Evolutionary conservation across 2,797 vertebrate genomes (phyloP).

Genomic region (Remorina albescens): DNA sequence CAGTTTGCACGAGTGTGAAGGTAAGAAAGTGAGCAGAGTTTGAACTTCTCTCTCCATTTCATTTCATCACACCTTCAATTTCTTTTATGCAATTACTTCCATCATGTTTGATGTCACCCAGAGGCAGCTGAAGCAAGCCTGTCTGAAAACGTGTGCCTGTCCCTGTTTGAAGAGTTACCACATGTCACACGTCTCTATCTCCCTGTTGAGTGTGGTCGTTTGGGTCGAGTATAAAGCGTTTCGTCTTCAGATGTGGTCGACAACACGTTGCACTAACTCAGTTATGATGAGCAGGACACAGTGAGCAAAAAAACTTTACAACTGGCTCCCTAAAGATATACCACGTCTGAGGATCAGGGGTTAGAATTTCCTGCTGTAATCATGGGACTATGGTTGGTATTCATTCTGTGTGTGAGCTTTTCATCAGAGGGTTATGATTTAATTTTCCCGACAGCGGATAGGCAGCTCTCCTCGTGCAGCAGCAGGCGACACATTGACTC

Average conservation of each 20-base stretch:
- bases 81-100: neutral
- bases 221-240: neutral
- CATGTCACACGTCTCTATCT: too few species aligned
- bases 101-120: neutral
- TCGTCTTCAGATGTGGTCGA: neutral
- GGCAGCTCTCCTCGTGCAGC: conserved; percentile 19
- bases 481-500: conserved; percentile 22
- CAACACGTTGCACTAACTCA: too few species aligned
- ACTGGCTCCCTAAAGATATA: neutral
- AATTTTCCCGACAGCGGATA: conserved; percentile 9
- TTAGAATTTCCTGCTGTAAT: conserved; percentile 22
- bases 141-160: neutral
- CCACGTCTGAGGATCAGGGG: conserved; percentile 10
- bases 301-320: neutral
- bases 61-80: too few species aligned
- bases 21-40: neutral
- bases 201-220: neutral
- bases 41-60: too few species aligned
- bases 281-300: too few species aligned
- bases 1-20: too few species aligned
- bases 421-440: conserved; percentile 24
- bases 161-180: too few species aligned
- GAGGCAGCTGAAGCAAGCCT: neutral
- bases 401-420: conserved; percentile 28
- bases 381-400: conserved; percentile 15